Evolutionary conservation across 92 coral and sea anemone species (phyloP).

Genomic region (Pocillopora meandrina): DNA sequence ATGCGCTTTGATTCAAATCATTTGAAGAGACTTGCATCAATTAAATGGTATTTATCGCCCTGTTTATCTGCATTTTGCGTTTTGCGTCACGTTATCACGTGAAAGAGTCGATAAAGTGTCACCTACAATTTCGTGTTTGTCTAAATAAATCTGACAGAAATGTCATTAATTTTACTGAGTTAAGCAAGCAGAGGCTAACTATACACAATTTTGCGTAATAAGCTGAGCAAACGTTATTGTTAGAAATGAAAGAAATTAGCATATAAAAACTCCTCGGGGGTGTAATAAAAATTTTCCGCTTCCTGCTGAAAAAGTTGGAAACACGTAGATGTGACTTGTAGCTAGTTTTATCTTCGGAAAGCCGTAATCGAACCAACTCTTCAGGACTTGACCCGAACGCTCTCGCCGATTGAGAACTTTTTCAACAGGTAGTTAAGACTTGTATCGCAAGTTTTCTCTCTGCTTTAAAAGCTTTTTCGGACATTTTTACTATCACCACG

Average conservation of each 20-base stretch:
- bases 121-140: not conserved
- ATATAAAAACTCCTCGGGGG: not conserved
- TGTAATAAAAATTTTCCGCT: not conserved
- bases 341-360: not conserved
- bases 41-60: not conserved
- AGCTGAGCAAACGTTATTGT: not conserved
- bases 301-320: not conserved
- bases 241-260: not conserved
- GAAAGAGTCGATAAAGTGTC: not conserved
- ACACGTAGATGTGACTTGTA: too few relatives aligned
- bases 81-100: not conserved
- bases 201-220: conserved; percentile 7
- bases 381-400: not conserved
- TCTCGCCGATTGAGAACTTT: not conserved
- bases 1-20: not conserved
- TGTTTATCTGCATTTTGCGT: not conserved
- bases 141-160: conserved; percentile 22
- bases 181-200: not conserved
- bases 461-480: too few relatives aligned
- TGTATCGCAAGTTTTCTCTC: too few relatives aligned
- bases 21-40: not conserved
- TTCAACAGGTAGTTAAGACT: not conserved
- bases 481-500: too few relatives aligned
- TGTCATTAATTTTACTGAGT: conserved; percentile 22
- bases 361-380: not conserved